These are phyloP conservation scores for Drosophila saltans DNA, from an alignment of 1,140 invertebrate genomes.

Conservation along the genomic window DNA sequence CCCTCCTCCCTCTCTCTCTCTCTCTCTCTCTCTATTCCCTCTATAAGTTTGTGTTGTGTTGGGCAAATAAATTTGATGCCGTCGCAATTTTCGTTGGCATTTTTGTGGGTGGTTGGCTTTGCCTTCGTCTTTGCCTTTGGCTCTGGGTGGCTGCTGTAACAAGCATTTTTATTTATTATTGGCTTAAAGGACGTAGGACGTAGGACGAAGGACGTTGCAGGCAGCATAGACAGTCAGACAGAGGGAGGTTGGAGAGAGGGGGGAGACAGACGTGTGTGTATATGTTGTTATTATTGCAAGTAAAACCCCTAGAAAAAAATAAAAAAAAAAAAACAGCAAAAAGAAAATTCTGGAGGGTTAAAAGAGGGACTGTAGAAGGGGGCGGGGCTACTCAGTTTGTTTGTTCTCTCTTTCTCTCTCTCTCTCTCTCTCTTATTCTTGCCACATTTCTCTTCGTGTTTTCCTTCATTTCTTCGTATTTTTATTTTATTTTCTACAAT, in stretches of 20 bases:
- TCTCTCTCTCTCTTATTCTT: constrained; percentile 28
- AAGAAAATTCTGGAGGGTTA: constrained; percentile 30
- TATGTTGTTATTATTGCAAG: constrained; percentile 74
- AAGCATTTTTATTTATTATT: constrained; percentile 82
- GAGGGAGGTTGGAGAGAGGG: constrained; percentile 21
- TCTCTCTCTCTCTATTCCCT: neutral
- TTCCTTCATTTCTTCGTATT: too few species aligned
- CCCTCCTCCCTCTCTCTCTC: neutral
- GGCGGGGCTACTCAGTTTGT: constrained; percentile 9
- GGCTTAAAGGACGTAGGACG: constrained; percentile 74
- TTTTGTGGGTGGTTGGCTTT: constrained; percentile 39
- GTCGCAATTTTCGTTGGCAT: constrained; percentile 65
- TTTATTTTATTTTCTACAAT: constrained; percentile 76
- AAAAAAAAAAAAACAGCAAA: constrained; percentile 24
- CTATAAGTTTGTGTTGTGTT: constrained; percentile 63
- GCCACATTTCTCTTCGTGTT: constrained; percentile 46
- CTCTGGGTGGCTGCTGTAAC: constrained; percentile 37
- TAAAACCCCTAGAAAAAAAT: constrained; percentile 17
- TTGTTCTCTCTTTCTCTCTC: constrained; percentile 4
- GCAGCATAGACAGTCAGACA: neutral
- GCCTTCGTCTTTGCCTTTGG: neutral
- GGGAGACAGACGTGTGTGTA: constrained; percentile 41
- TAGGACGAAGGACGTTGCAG: constrained; percentile 58
- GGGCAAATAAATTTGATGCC: constrained; percentile 69
- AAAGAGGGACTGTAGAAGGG: neutral